These are phyloP conservation scores for Muscina levida DNA, from an alignment of 2,888 invertebrate genomes.

Conservation along the genomic window DNA sequence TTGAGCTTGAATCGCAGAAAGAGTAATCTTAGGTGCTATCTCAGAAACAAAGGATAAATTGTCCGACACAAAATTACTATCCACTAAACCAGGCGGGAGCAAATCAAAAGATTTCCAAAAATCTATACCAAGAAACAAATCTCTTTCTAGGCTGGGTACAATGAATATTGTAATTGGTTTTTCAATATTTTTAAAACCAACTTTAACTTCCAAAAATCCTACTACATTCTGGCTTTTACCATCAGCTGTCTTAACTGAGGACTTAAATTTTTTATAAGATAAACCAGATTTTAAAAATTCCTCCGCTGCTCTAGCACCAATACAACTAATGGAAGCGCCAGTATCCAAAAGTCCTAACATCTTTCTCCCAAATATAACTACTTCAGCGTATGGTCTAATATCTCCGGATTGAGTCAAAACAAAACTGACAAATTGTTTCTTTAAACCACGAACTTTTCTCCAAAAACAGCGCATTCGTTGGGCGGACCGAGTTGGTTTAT, in stretches of 20 bases:
- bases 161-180: slow-evolving; percentile 5
- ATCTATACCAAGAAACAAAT: slow-evolving; percentile 5
- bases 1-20: slow-evolving; percentile 64
- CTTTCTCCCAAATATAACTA: slow-evolving; percentile 23
- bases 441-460: slow-evolving; percentile 1
- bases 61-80: neutral
- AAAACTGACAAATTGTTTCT: slow-evolving; percentile 5
- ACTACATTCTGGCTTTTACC: neutral
- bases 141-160: slow-evolving; percentile 1
- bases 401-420: slow-evolving; percentile 17
- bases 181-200: neutral
- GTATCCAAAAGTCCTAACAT: slow-evolving; percentile 40
- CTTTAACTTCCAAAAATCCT: neutral
- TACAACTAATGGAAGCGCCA: slow-evolving; percentile 37
- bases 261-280: neutral
- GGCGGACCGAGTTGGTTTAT: slow-evolving; percentile 1
- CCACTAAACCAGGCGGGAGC: neutral
- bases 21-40: slow-evolving; percentile 46
- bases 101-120: slow-evolving; percentile 1
- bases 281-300: too few relatives aligned
- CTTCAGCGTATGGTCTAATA: slow-evolving; percentile 32
- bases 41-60: slow-evolving; percentile 9
- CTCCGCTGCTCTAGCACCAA: too few relatives aligned
- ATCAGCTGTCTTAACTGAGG: slow-evolving; percentile 2
- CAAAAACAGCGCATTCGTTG: slow-evolving; percentile 27